Percentiles rank a stretch among this genome's conserved stretches.
Conservation (phyloP, 2,888 invertebrate species). For the Erebia ligea region DNA sequence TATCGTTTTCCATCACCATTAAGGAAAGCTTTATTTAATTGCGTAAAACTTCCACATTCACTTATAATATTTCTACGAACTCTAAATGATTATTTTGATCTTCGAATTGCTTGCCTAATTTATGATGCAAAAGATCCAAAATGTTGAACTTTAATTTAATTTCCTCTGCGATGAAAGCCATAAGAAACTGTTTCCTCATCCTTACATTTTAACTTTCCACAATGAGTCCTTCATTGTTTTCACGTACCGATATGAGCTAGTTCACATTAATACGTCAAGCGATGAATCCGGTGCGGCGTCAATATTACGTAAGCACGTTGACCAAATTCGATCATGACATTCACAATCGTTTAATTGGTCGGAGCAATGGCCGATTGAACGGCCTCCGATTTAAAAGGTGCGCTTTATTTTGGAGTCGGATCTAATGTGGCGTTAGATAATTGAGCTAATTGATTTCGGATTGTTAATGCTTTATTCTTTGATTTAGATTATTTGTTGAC, state of each 20-base stretch:
- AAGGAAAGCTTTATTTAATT: no score
- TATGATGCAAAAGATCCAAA: background rate
- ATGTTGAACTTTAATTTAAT: background rate
- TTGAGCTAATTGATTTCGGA: background rate
- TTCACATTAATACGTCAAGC: constrained; percentile 17
- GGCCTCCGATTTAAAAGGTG: constrained; percentile 26
- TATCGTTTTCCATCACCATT: no score
- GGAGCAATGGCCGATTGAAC: constrained; percentile 22
- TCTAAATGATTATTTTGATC: no score
- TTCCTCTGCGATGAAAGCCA: no score
- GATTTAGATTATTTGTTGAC: no score
- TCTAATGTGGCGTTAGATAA: constrained; percentile 6
- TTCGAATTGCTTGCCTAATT: no score
- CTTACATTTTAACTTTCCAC: background rate
- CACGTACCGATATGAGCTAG: no score
- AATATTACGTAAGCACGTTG: constrained; percentile 25
- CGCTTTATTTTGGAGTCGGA: constrained; percentile 11
- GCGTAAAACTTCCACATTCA: no score
- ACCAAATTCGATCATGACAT: constrained; percentile 37
- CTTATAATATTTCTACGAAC: no score
- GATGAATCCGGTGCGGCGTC: constrained; percentile 18
- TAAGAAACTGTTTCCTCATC: background rate
- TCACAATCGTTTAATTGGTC: constrained; percentile 20
- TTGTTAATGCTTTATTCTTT: background rate
- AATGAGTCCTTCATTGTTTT: background rate